phyloP scores from a whole-genome alignment of 2,888 invertebrate species.

The Entomobrya proxima region DNA sequence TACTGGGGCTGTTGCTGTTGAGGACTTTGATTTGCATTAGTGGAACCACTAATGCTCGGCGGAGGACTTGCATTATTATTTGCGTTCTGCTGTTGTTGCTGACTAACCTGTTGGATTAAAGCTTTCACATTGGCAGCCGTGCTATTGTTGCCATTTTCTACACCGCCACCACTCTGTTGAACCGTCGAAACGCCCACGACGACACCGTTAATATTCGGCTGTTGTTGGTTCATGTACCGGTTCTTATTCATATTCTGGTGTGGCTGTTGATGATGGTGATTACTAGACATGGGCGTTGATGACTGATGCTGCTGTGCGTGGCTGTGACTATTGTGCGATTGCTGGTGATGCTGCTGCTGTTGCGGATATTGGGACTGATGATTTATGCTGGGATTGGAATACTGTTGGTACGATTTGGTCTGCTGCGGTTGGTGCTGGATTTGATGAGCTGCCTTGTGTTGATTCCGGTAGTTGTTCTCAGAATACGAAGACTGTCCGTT shows the following conservation, averaged over 20 bases:
- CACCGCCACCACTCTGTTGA: neutral
- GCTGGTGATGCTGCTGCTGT: neutral
- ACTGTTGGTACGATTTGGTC: neutral
- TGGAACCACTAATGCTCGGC: neutral
- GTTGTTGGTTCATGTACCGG: conserved; percentile 19
- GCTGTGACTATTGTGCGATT: neutral
- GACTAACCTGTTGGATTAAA: conserved; percentile 48
- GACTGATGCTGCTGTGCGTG: neutral
- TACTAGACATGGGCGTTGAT: neutral
- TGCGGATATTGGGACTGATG: neutral
- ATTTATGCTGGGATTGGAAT: neutral
- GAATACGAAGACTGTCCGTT: neutral
- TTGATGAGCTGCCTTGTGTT: conserved; percentile 6
- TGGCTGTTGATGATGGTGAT: conserved; percentile 3
- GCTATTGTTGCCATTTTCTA: neutral
- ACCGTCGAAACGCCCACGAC: neutral
- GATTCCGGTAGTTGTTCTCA: conserved; percentile 18
- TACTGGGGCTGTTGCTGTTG: conserved; percentile 66
- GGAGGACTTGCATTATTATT: conserved; percentile 7
- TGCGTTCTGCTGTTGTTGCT: conserved; percentile 38
- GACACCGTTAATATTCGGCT: neutral
- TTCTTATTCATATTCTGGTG: conserved; percentile 53
- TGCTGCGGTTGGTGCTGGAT: neutral
- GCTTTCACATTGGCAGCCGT: conserved; percentile 34
- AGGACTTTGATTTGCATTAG: conserved; percentile 15